These are phyloP conservation scores for Camponotus floridanus DNA, from an alignment of 1,140 invertebrate species.

Conservation along the genomic window DNA sequence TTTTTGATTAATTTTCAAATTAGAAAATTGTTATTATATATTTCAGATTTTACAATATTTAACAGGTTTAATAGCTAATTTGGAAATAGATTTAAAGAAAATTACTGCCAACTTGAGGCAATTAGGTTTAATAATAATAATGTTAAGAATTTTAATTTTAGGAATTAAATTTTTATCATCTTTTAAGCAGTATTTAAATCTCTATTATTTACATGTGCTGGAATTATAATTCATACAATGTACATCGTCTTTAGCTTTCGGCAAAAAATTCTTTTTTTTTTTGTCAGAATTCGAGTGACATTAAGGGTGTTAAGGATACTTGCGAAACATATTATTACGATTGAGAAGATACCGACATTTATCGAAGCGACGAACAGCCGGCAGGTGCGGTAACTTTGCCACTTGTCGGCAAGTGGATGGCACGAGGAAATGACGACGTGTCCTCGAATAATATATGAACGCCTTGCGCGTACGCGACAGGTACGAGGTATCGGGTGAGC, in stretches of 20 bases:
- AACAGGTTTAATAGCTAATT: too few relatives aligned
- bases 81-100: too few relatives aligned
- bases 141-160: too few relatives aligned
- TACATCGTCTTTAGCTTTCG: background rate
- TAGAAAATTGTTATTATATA: too few relatives aligned
- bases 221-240: too few relatives aligned
- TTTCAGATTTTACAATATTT: too few relatives aligned
- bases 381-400: constrained; percentile 50
- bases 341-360: background rate
- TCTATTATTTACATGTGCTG: too few relatives aligned
- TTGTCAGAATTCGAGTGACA: background rate
- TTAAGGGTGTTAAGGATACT: constrained; percentile 23
- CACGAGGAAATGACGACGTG: constrained; percentile 54
- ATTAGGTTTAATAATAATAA: too few relatives aligned
- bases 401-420: constrained; percentile 43
- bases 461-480: constrained; percentile 33
- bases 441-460: constrained; percentile 58
- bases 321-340: constrained; percentile 17
- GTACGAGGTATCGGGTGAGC: constrained; percentile 26
- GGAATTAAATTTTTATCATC: too few relatives aligned
- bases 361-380: constrained; percentile 26
- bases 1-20: too few relatives aligned
- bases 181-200: too few relatives aligned
- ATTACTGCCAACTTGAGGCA: too few relatives aligned
- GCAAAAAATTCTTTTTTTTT: background rate